Percentiles rank a stretch among this genome's conserved stretches.
These are phyloP conservation scores for Polymixis lichenea DNA, from an alignment of 2,888 invertebrate genomes.

Conservation along the genomic window DNA sequence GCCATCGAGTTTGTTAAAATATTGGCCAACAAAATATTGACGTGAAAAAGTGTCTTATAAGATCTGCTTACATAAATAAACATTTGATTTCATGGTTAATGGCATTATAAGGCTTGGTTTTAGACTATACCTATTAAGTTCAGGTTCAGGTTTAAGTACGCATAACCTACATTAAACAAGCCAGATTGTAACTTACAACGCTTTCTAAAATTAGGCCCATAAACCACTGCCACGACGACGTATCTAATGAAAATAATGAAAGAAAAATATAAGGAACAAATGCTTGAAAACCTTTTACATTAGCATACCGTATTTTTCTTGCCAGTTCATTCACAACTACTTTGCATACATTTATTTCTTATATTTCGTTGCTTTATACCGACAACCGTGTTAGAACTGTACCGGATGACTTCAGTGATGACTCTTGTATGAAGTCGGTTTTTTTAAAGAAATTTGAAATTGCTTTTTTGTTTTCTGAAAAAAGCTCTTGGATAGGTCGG, in stretches of 20 bases:
- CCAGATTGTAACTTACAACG: neutral
- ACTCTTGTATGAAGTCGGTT: too few species aligned
- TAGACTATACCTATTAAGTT: too few species aligned
- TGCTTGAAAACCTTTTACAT: constrained; percentile 33
- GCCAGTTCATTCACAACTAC: constrained; percentile 40
- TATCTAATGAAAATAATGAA: constrained; percentile 21
- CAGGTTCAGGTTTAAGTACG: neutral
- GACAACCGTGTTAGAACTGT: neutral
- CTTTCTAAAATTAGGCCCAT: neutral
- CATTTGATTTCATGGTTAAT: too few species aligned
- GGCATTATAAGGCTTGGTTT: neutral
- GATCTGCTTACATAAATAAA: too few species aligned
- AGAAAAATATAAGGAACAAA: constrained; percentile 9
- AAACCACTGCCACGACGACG: neutral
- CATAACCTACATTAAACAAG: too few species aligned
- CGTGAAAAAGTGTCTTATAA: too few species aligned
- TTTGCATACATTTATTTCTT: constrained; percentile 48
- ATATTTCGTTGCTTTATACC: constrained; percentile 9
- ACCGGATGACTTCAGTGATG: neutral
- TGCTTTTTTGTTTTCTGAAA: too few species aligned
- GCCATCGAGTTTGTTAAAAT: too few species aligned
- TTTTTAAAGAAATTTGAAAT: too few species aligned
- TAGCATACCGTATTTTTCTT: constrained; percentile 44
- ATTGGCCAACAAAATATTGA: too few species aligned
- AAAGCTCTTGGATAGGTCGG: neutral